Base-by-base conservation (phyloP, 2,888 invertebrate species). In the Liodrosophila aerea region DNA sequence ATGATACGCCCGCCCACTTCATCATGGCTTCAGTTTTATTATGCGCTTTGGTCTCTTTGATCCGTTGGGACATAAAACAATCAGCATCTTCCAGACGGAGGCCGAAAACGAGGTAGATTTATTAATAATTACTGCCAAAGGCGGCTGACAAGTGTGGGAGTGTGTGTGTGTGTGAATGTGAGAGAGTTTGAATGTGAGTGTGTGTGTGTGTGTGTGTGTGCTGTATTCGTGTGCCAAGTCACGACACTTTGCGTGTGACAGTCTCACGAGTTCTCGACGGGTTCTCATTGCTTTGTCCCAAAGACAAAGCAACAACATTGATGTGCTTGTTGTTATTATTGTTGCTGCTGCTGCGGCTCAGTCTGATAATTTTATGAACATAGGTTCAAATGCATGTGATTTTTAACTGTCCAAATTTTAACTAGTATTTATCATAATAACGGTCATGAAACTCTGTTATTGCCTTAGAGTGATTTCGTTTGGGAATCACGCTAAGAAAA, bases 171-270 rank as follows among this genome's bases (percentile, higher is more conserved):
- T n/a, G n/a, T n/a, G n/a, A n/a, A n/a, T n/a, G n/a, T n/a, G n/a
- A n/a, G n/a, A n/a, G n/a, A n/a, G n/a, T n/a, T n/a, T n/a, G n/a
- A n/a, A n/a, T n/a, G n/a, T 11, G 51, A 46, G 18, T 57, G 31
- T 44, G 53, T 59, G 15, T 45, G 36, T 52, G 44, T 46, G 36
- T 34, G 44, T 39, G 36, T 36, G 15, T 47, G 34, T 46, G 15
- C 18, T 36, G 37, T 51, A 30, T 49, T 54, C 43, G 50, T 70
- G 49, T 33, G 43, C 7, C 56, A 45, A 46, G 65, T 75, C 84
- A 83, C 81, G 80, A 69, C 54, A 72, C 37, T 53, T 75, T 66
- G 86, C 73, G 69, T 85, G 76, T 50, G 62, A 39, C 54, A 22
- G 5, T 13, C 30, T 40, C 51, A 49, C 46, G 30, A 58, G 27